Base-by-base conservation (phyloP, 2,888 invertebrate species). In the Hypsopygia costalis region DNA sequence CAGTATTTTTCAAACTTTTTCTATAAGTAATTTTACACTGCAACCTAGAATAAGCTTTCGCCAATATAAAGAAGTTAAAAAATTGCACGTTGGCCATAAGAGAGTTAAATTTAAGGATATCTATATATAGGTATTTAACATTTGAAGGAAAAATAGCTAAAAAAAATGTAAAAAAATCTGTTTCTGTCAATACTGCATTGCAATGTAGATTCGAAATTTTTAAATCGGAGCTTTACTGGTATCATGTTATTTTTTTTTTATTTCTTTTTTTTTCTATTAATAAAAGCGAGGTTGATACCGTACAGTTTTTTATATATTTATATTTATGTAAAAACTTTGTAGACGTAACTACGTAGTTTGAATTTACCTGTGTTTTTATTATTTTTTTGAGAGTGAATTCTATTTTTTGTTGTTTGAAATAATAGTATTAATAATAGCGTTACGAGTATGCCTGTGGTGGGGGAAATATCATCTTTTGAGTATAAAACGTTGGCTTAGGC, bases 41-140 rank as follows among this genome's bases (percentile, higher is more conserved):
- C 66, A 65, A 59, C 46, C 48, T 71, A 63, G 61, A 58, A 52
- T 73, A 71, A 72, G 78, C 68, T 77, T 69, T 73, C 55, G 70
- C 72, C 71, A 65, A 72, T 72, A 72, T 72, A 55, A 44, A 42
- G 37, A 22, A 43, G 22, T 41, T 44, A 58, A 61, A 65, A 63
- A 64, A 61, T 69, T 72, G 75, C 81, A 76, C 76, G 72, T 80
- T 79, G 82, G 79, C 79, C 61, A 66, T 79, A 69, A 70, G 62
- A 57, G 54, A 59, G 49, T 55, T 55, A 46, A 54, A 41, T 52
- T 49, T 59, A 55, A 56, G 50, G 43, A 43, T 46, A 46, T 48
- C 55, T 62, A 62, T 62, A 62, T 72, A 71, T 16, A 16, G 16
- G 16, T 66, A 58, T 70, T 72, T 66, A 64, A 68, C 68, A 72